Base-by-base conservation (phyloP, 2,113 vertebrate genomes). In the Greenwoodochromis staneri region DNA sequence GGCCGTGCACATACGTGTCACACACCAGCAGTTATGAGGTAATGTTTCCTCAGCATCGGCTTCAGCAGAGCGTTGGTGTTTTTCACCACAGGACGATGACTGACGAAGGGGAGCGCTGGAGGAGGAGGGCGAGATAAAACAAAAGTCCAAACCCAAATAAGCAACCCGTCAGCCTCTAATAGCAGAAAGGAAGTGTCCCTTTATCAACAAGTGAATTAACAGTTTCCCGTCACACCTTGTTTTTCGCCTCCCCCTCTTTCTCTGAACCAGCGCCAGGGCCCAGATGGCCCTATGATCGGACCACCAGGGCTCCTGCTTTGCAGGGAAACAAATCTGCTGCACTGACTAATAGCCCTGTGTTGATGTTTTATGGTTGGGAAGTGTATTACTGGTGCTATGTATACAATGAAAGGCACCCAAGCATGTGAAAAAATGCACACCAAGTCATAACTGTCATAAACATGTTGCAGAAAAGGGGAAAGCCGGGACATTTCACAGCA, bases 141-240 rank as follows among this genome's bases (percentile, higher is more conserved):
- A 93, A 91, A 95, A 90, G 81, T 88, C 86, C 87, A 96, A 97
- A 97, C 96, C 96, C 95, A 96, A 98, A 96, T 96, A 97, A 97
- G 97, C 95, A 95, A 93, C 91, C 94, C 85, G 95, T 76, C 95
- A 90, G 91, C 95, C 97, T 95, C 94, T 96, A 96, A 96, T 96
- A 96, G 95, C 96, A 94, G 96, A 97, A 95, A 97, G 97, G 97
- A 98, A 98, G 96, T 95, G 84, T 91, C 95, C 95, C 93, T 96
- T 96, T 96, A 97, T 97, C 97, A 97, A 96, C 93, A 96, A 93
- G 93, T 94, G 94, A 93, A 94, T 97, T 97, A 97, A 98, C 95
- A 95, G 96, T 97, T 98, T 98, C 97, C 97, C 95, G 95, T 97
- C 90, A 91, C 94, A 96, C 95, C 96, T 96, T 94, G 85, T 94